Conservation (phyloP, 2,888 invertebrate genomes). For the Cerceris rybyensis region DNA sequence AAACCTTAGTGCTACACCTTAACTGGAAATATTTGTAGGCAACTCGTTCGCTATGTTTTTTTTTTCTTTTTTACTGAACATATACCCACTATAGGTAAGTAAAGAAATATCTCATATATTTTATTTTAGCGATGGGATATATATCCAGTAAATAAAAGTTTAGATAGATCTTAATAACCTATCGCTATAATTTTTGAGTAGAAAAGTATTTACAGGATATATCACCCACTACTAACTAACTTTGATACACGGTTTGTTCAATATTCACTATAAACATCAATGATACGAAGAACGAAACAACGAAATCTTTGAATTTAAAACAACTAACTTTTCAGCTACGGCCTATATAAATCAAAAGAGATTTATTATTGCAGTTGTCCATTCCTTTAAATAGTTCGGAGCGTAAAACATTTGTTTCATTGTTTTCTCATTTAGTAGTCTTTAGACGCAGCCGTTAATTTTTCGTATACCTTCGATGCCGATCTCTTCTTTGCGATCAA, state of each 20-base stretch:
- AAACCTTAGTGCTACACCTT: constrained; percentile 26
- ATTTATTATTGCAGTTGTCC: constrained; percentile 3
- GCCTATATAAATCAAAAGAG: constrained; percentile 11
- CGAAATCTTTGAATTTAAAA: constrained; percentile 1
- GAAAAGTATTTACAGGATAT: constrained; percentile 55
- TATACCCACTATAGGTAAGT: constrained; percentile 30
- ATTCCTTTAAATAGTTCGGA: background rate
- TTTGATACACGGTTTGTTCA: constrained; percentile 42
- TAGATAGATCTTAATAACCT: constrained; percentile 31
- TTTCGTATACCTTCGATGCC: constrained; percentile 5
- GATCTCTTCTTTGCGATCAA: background rate
- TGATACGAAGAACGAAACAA: constrained; percentile 3
- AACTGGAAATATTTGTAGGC: constrained; percentile 39
- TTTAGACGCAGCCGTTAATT: constrained; percentile 8
- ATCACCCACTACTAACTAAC: constrained; percentile 34
- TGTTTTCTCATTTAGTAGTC: background rate
- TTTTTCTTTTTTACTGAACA: constrained; percentile 38
- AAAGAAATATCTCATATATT: constrained; percentile 24
- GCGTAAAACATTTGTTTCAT: background rate
- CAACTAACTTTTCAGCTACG: background rate
- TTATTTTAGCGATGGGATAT: constrained; percentile 25
- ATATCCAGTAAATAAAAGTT: constrained; percentile 39
- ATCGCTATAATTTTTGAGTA: constrained; percentile 37
- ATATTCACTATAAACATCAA: constrained; percentile 10
- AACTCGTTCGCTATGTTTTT: constrained; percentile 29